Percentiles rank a stretch among this genome's conserved stretches.
phyloP scores from a whole-genome alignment of 2,113 vertebrate genomes.

The Furnarius figulus region DNA sequence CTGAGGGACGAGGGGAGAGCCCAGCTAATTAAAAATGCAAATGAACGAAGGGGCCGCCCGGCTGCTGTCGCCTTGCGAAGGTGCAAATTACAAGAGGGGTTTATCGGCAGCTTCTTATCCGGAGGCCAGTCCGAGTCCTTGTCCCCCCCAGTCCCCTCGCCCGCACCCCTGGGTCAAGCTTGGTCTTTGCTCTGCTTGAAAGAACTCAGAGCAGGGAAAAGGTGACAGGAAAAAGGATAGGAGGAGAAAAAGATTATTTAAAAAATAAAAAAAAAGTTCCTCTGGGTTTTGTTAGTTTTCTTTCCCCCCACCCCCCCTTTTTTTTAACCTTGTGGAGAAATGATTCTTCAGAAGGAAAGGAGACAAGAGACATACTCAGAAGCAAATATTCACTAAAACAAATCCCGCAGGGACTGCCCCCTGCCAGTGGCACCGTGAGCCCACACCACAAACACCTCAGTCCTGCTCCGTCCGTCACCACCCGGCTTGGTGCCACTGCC shows the following conservation, averaged over 20 bases:
- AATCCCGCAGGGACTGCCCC: neutral
- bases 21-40: slow-evolving; percentile 72
- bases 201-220: neutral
- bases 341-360: neutral
- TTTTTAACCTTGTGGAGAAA: neutral
- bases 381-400: neutral
- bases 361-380: neutral
- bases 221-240: neutral
- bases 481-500: neutral
- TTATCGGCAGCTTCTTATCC: slow-evolving; percentile 5
- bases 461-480: neutral
- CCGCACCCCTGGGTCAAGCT: neutral
- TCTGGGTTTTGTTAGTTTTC: neutral
- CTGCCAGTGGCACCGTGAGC: neutral
- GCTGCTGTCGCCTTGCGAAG: slow-evolving; percentile 50
- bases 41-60: slow-evolving; percentile 35
- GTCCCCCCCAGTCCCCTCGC: neutral
- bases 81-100: slow-evolving; percentile 39
- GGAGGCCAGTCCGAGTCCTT: neutral
- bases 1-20: slow-evolving; percentile 18
- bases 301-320: neutral
- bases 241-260: neutral
- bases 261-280: neutral
- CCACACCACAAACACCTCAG: neutral
- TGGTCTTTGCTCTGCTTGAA: neutral